Evolutionary conservation across 1,140 invertebrate genomes (phyloP).

Genomic region (Drusus annulatus): DNA sequence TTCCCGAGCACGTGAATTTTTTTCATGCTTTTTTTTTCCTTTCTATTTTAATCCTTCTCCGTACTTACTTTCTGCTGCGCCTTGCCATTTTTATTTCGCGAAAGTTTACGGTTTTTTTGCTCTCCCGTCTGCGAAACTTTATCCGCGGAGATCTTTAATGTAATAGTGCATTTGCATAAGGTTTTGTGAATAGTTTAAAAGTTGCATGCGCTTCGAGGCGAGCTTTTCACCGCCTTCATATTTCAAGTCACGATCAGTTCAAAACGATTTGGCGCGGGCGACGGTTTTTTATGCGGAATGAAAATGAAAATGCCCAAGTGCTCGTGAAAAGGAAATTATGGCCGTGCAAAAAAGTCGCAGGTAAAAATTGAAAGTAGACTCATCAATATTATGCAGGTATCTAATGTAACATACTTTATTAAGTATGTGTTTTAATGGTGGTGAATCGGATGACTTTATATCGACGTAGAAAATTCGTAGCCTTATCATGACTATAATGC

Average conservation of each 20-base stretch:
- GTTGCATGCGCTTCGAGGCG: not conserved
- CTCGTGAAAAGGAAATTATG: no score
- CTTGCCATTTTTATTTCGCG: slow-evolving; percentile 10
- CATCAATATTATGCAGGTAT: no score
- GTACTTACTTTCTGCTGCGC: not conserved
- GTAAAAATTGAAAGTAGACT: no score
- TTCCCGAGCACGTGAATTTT: slow-evolving; percentile 42
- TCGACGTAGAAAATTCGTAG: no score
- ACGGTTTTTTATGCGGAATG: no score
- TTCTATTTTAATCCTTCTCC: slow-evolving; percentile 27
- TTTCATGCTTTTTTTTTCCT: not conserved
- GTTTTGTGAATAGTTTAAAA: slow-evolving; percentile 34
- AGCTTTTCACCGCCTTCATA: slow-evolving; percentile 15
- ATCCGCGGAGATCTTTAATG: slow-evolving; percentile 26
- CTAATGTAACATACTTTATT: no score
- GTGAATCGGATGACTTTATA: no score
- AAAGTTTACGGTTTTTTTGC: not conserved
- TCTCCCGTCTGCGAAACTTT: slow-evolving; percentile 17
- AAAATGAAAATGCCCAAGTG: no score
- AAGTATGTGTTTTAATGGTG: no score
- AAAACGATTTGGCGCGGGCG: not conserved
- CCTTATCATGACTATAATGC: no score
- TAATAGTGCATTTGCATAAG: slow-evolving; percentile 29
- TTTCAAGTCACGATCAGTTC: slow-evolving; percentile 9
- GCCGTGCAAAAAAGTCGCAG: no score